These are phyloP conservation scores for Brachyopa scutellaris DNA, from an alignment of 2,888 invertebrate genomes.

Conservation along the genomic window DNA sequence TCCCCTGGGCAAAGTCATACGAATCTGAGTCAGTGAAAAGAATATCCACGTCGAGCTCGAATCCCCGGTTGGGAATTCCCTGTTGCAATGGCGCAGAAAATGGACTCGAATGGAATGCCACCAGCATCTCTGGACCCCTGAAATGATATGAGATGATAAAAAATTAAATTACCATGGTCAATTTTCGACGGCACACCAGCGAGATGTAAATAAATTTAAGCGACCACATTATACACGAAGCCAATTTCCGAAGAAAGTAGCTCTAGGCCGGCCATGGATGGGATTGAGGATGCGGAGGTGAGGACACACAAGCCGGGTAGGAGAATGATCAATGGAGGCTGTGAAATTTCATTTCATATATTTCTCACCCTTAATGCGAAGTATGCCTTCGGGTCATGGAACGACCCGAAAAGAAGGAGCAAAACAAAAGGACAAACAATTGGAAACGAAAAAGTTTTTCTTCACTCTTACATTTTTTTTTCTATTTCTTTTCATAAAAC, in stretches of 20 bases:
- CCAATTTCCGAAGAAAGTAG: conserved; percentile 45
- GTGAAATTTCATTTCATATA: conserved; percentile 35
- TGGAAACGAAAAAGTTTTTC: conserved; percentile 57
- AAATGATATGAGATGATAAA: conserved; percentile 40
- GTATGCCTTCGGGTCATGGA: conserved; percentile 42
- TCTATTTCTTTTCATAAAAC: conserved; percentile 20
- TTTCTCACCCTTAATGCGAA: conserved; percentile 37
- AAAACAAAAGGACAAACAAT: conserved; percentile 65
- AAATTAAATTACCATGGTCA: conserved; percentile 34
- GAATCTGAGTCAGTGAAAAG: conserved; percentile 94
- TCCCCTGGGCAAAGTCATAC: conserved; percentile 88
- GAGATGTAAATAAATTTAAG: conserved; percentile 38
- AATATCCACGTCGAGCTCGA: conserved; percentile 93
- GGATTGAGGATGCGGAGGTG: neutral
- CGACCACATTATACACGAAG: conserved; percentile 36
- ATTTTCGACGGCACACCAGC: conserved; percentile 21
- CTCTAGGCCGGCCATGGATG: conserved; percentile 6
- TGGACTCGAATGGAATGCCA: conserved; percentile 93
- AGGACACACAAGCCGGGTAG: neutral
- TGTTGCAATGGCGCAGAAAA: conserved; percentile 90
- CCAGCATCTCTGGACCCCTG: conserved; percentile 91
- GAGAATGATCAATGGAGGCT: conserved; percentile 7
- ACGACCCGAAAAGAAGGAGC: conserved; percentile 40
- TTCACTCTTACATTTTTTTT: conserved; percentile 20
- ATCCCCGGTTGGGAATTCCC: conserved; percentile 87